Conservation (phyloP, 1,140 invertebrate species). For the Paraescarpia echinospica region DNA sequence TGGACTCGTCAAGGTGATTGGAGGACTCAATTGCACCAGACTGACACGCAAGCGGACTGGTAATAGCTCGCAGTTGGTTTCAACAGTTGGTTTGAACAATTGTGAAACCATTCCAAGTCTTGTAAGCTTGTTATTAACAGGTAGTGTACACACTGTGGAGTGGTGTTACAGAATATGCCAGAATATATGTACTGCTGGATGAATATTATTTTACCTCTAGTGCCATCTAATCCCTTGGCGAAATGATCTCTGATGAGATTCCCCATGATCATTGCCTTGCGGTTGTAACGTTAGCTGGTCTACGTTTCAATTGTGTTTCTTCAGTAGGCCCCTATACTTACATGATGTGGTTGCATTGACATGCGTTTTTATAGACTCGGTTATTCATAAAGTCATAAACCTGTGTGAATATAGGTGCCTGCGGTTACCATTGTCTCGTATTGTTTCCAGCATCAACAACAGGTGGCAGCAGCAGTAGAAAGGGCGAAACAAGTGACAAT, state of each 20-base stretch:
- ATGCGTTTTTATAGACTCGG: neutral
- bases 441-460: slow-evolving; percentile 81
- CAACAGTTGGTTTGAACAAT: too few relatives aligned
- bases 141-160: too few relatives aligned
- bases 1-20: too few relatives aligned
- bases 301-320: neutral
- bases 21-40: too few relatives aligned
- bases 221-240: neutral
- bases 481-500: slow-evolving; percentile 98
- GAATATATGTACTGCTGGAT: too few relatives aligned
- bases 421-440: neutral
- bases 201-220: neutral
- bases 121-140: too few relatives aligned
- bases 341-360: neutral
- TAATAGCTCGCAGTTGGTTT: too few relatives aligned
- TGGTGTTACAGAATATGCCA: too few relatives aligned
- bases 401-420: neutral
- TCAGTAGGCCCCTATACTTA: neutral
- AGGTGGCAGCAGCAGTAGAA: slow-evolving; percentile 96
- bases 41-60: too few relatives aligned
- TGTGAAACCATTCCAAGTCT: too few relatives aligned
- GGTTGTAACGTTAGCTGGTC: neutral
- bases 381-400: neutral
- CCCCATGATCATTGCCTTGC: neutral
- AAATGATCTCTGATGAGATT: neutral